Conservation (phyloP, 2,888 invertebrate genomes). For the Orthosia incerta region DNA sequence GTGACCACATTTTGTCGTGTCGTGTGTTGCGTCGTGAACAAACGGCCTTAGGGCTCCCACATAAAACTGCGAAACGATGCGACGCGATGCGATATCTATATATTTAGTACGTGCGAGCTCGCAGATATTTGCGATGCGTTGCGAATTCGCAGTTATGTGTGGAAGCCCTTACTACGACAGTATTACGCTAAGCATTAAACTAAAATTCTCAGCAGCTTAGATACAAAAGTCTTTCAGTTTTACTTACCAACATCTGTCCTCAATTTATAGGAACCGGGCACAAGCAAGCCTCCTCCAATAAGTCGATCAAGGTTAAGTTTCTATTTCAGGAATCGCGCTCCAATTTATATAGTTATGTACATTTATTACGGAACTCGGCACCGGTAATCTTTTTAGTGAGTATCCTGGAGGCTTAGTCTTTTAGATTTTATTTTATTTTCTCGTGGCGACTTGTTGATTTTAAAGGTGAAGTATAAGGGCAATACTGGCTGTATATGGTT, state of each 20-base stretch:
- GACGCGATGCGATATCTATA: too few relatives aligned
- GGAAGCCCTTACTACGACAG: too few relatives aligned
- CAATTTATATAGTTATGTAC: conserved; percentile 1
- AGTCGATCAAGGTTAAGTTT: conserved; percentile 17
- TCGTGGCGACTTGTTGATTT: conserved; percentile 7
- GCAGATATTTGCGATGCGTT: too few relatives aligned
- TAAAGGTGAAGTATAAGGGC: background rate
- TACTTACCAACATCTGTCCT: background rate
- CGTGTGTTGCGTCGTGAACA: too few relatives aligned
- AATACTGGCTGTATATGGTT: too few relatives aligned
- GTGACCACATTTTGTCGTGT: too few relatives aligned
- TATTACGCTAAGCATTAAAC: background rate
- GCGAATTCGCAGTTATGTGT: too few relatives aligned
- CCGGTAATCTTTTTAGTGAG: conserved; percentile 19
- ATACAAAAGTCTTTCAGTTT: background rate
- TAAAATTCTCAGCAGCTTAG: background rate
- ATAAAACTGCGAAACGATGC: too few relatives aligned
- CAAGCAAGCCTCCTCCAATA: background rate
- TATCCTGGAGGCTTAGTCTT: background rate
- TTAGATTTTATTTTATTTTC: background rate
- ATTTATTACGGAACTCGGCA: background rate
- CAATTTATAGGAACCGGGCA: background rate
- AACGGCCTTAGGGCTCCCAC: too few relatives aligned
- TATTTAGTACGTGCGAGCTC: too few relatives aligned
- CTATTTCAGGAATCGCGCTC: conserved; percentile 35